Evolutionary conservation across 2,888 invertebrate genomes (phyloP), one percentile per base, ranked within the genome.

Genomic region (Latrodectus elegans): DNA sequence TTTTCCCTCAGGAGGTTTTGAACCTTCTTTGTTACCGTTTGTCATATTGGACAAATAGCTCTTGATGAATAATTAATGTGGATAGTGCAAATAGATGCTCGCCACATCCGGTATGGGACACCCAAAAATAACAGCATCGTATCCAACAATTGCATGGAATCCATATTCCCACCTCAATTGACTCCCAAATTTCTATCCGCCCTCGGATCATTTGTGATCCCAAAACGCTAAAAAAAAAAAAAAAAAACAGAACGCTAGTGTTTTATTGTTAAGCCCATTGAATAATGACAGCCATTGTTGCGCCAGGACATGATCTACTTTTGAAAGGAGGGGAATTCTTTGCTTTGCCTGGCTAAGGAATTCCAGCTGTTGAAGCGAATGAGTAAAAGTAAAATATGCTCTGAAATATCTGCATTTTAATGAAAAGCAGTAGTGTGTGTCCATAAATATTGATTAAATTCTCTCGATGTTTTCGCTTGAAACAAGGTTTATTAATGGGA

Each of bases 41-140:
- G 60, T 60, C 60, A 60, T 60, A n/a, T 60, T 15, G 60, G 70
- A 78, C 17, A 55, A 74, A 74, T 74, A 74, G 74, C 65, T 51
- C 64, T 10, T 14, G 80, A 64, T 80, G 80, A 80, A 80, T 80
- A 80, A 80, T 80, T 80, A 80, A 80, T 80, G 80, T n/a, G 38
- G n/a, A 12, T n/a, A n/a, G 60, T 80, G 80, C 49, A n/a, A 60
- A 12, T n/a, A n/a, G 60, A 15, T 60, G 60, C 15, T 38, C 38
- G 12, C 17, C 26, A 51, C 38, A 51, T 17, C 38, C n/a, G 70
- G 10, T 22, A n/a, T 49, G 49, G 12, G n/a, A 60, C 60, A 15
- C 26, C 38, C 70, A 55, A 49, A 79, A 70, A 79, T 71, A 79
- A 70, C 79, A 15, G 15, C 2, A 22, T 8, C 51, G 8, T 12